Percentiles rank a stretch among this genome's conserved stretches.
Evolutionary conservation across 2,113 vertebrate genomes (phyloP).

Genomic region (Orycteropus afer): DNA sequence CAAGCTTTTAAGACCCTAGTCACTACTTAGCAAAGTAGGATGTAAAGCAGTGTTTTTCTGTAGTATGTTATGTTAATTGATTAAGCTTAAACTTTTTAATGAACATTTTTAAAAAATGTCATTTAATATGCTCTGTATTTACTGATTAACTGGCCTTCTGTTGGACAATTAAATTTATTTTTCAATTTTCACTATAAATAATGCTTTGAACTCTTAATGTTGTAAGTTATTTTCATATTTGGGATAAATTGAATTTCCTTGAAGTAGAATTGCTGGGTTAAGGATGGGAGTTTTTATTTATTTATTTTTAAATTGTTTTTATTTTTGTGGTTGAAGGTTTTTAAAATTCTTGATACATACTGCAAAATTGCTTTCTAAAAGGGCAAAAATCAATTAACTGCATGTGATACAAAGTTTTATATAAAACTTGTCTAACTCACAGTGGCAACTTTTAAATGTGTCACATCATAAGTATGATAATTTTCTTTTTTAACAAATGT

Average conservation of each 20-base stretch:
- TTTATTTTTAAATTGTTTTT: background rate
- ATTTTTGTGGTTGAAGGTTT: background rate
- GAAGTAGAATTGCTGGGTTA: background rate
- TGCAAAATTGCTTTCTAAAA: background rate
- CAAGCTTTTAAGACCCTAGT: no score
- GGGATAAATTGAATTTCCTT: background rate
- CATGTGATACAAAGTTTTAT: background rate
- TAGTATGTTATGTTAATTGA: no score
- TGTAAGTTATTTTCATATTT: background rate
- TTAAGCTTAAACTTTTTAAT: no score
- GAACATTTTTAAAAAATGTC: no score
- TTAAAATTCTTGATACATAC: accelerated
- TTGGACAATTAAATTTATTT: background rate
- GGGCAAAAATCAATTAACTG: background rate
- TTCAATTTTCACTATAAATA: background rate
- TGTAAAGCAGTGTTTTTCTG: no score
- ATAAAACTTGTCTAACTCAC: accelerated
- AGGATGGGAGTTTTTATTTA: background rate
- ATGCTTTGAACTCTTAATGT: background rate
- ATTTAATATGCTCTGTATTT: background rate
- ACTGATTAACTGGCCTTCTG: background rate
- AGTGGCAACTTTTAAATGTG: no score
- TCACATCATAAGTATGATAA: background rate
- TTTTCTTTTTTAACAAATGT: background rate
- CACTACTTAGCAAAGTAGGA: no score